Evolutionary conservation across 2,888 invertebrate genomes (phyloP).

Genomic region (Polydrusus cervinus): DNA sequence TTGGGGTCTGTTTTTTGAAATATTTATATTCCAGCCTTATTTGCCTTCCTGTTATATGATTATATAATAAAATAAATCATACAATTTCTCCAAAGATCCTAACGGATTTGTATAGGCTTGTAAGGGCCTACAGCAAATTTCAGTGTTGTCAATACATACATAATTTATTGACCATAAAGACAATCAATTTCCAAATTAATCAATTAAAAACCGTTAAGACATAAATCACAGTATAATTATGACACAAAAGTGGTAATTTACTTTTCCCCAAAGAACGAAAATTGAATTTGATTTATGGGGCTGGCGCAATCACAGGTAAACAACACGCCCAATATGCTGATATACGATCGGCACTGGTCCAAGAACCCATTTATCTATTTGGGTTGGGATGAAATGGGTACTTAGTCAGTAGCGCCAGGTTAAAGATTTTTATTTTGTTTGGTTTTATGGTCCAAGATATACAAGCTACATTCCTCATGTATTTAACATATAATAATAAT

Average conservation of each 20-base stretch:
- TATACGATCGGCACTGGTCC: slow-evolving; percentile 33
- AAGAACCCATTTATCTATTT: slow-evolving; percentile 46
- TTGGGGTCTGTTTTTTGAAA: no score
- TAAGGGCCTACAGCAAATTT: neutral
- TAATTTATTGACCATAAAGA: slow-evolving; percentile 34
- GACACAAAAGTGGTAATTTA: slow-evolving; percentile 49
- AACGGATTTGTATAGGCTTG: no score
- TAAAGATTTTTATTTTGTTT: neutral
- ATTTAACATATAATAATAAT: no score
- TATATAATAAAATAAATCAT: no score
- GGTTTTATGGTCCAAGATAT: no score
- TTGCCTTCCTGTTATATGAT: no score
- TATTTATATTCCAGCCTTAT: no score
- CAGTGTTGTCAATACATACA: slow-evolving; percentile 1
- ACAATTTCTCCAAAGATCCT: neutral
- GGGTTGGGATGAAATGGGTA: slow-evolving; percentile 31
- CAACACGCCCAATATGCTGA: slow-evolving; percentile 50
- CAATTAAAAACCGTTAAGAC: slow-evolving; percentile 47
- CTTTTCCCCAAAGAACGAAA: slow-evolving; percentile 47
- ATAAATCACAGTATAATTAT: slow-evolving; percentile 53
- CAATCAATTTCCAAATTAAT: slow-evolving; percentile 47
- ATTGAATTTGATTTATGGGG: slow-evolving; percentile 56
- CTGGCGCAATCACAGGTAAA: slow-evolving; percentile 55
- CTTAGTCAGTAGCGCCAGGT: slow-evolving; percentile 35
- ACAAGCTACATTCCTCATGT: no score